Evolutionary conservation across 2,888 invertebrate genomes (phyloP).

Genomic region (Mesorhabditis spiculigera): DNA sequence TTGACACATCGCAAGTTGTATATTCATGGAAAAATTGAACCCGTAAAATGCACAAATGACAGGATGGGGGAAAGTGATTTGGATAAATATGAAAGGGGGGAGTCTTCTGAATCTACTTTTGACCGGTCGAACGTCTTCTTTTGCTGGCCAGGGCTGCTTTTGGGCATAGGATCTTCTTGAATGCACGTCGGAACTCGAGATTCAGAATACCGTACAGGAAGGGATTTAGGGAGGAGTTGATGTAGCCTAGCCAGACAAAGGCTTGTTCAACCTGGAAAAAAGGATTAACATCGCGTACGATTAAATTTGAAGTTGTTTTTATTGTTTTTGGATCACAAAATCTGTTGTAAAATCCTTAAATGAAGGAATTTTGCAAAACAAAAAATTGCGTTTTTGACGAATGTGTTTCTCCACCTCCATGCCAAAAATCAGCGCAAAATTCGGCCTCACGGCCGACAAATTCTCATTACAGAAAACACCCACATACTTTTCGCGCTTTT

Average conservation of each 20-base stretch:
- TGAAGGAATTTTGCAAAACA: too few species aligned
- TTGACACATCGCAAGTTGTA: too few species aligned
- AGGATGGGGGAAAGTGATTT: too few species aligned
- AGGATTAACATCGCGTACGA: neutral
- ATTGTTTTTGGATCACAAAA: constrained; percentile 1
- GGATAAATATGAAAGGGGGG: too few species aligned
- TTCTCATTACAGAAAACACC: too few species aligned
- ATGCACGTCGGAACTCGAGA: constrained; percentile 56
- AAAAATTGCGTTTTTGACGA: neutral
- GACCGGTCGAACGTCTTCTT: constrained; percentile 31
- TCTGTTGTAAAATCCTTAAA: too few species aligned
- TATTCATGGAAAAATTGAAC: too few species aligned
- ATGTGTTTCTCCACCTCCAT: too few species aligned
- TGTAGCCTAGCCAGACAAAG: constrained; percentile 57
- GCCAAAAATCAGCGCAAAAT: too few species aligned
- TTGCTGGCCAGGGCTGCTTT: constrained; percentile 40
- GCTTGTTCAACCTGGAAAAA: constrained; percentile 53
- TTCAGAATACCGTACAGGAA: constrained; percentile 58
- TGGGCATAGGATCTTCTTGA: constrained; percentile 56
- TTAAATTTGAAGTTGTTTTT: neutral
- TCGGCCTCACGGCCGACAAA: too few species aligned
- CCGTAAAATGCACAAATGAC: too few species aligned
- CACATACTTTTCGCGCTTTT: neutral
- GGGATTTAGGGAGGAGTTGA: constrained; percentile 55
- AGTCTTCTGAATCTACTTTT: constrained; percentile 10